A percentile compares a stretch with the other conserved stretches of the same genome.
Evolutionary conservation across 2,888 invertebrate species (phyloP).

Genomic region (Polyploca ridens): DNA sequence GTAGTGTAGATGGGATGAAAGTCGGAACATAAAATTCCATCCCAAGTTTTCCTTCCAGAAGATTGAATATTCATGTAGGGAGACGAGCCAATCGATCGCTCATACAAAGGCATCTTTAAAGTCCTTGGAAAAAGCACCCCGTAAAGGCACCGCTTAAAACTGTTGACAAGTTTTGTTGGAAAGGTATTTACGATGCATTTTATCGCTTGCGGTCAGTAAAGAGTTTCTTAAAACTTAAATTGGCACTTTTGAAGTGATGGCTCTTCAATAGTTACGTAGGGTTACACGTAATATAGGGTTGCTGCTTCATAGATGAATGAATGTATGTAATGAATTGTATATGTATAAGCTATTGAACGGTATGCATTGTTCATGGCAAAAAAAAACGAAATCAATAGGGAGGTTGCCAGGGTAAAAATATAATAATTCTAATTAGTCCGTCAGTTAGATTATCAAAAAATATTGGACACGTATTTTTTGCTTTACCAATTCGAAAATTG

Average conservation of each 20-base stretch:
- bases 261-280: not conserved
- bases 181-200: slow-evolving; percentile 12
- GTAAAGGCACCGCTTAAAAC: not conserved
- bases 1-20: slow-evolving; percentile 30
- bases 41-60: slow-evolving; percentile 54
- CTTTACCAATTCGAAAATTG: no score
- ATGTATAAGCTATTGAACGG: no score
- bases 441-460: no score
- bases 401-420: no score
- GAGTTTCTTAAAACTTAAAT: not conserved
- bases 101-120: slow-evolving; percentile 22
- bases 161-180: slow-evolving; percentile 1
- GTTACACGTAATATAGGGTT: not conserved
- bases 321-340: no score
- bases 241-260: not conserved
- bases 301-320: no score
- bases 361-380: no score
- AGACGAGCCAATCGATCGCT: slow-evolving; percentile 44
- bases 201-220: not conserved
- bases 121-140: slow-evolving; percentile 4
- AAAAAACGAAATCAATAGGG: no score
- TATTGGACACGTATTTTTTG: no score
- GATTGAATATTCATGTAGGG: slow-evolving; percentile 65
- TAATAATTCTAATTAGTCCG: no score
- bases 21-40: slow-evolving; percentile 46